Evolutionary conservation across 2,113 vertebrate genomes (phyloP).

Genomic region (Leptobrachium leishanense): DNA sequence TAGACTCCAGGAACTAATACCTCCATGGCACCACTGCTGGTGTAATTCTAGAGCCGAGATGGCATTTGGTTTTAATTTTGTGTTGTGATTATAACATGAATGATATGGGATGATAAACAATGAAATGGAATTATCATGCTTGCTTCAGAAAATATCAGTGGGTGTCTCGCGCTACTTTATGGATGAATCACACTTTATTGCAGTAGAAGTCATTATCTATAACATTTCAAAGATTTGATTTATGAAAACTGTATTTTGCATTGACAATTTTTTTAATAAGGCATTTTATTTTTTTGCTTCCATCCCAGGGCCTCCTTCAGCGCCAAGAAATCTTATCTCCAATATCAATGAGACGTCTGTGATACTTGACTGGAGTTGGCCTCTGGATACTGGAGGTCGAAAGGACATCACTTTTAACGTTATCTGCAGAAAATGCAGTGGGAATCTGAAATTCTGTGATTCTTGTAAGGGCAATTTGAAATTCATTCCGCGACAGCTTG

Average conservation of each 20-base stretch:
- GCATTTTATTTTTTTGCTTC: not conserved
- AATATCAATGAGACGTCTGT: conserved; percentile 97
- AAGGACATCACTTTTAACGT: conserved; percentile 91
- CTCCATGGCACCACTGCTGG: too few species aligned
- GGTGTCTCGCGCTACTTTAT: too few species aligned
- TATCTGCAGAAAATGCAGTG: conserved; percentile 87
- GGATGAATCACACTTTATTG: too few species aligned
- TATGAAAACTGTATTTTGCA: not conserved
- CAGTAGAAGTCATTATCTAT: too few species aligned
- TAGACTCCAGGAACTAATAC: too few species aligned
- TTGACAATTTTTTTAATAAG: not conserved
- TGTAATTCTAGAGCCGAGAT: too few species aligned
- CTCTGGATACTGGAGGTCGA: conserved; percentile 87
- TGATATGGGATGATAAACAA: too few species aligned
- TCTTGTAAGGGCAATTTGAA: conserved; percentile 82
- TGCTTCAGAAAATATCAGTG: too few species aligned
- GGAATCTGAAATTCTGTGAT: conserved; percentile 72
- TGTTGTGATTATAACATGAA: too few species aligned
- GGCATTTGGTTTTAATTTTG: too few species aligned
- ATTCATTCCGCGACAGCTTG: conserved; percentile 84
- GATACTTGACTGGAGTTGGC: conserved; percentile 97
- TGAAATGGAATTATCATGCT: too few species aligned
- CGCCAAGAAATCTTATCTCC: conserved; percentile 93
- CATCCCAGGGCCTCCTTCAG: conserved; percentile 83
- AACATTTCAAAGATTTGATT: not conserved